Conservation (phyloP, 2,797 vertebrate species). For the Apogon talboti region DNA sequence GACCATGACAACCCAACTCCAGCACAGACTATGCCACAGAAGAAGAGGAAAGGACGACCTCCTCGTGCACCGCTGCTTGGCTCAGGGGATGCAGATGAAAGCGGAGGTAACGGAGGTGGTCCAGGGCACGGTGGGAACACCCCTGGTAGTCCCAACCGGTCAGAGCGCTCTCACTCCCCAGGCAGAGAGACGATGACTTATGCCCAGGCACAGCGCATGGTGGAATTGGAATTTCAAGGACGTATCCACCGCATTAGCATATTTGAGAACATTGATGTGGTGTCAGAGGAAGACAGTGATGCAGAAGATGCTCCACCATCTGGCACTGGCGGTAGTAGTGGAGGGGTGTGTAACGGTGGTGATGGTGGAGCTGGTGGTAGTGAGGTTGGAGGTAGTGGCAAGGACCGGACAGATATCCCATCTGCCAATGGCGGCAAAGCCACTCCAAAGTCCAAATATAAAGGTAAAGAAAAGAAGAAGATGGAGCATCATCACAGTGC, state of each 20-base stretch:
- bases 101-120: conserved; percentile 78
- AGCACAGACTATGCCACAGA: conserved; percentile 89
- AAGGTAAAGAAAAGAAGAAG: conserved; percentile 98
- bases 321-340: conserved; percentile 65
- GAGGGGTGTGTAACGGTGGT: conserved; percentile 80
- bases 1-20: conserved; percentile 96
- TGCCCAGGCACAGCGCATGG: conserved; percentile 97
- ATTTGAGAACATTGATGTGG: conserved; percentile 96
- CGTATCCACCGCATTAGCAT: conserved; percentile 97
- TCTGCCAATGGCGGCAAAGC: conserved; percentile 85
- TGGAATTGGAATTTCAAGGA: conserved; percentile 96
- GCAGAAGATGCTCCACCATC: conserved; percentile 73
- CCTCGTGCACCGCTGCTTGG: conserved; percentile 88
- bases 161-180: conserved; percentile 93
- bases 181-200: conserved; percentile 98
- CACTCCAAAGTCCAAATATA: conserved; percentile 96
- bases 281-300: conserved; percentile 94
- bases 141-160: conserved; percentile 90
- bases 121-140: conserved; percentile 83
- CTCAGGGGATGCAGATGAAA: conserved; percentile 82
- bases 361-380: conserved; percentile 78
- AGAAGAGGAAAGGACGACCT: conserved; percentile 96
- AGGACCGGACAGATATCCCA: conserved; percentile 91
- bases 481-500: conserved; percentile 91
- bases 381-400: conserved; percentile 80